Evolutionary conservation across 2,113 vertebrate species (phyloP).

Genomic region (Piliocolobus tephrosceles): DNA sequence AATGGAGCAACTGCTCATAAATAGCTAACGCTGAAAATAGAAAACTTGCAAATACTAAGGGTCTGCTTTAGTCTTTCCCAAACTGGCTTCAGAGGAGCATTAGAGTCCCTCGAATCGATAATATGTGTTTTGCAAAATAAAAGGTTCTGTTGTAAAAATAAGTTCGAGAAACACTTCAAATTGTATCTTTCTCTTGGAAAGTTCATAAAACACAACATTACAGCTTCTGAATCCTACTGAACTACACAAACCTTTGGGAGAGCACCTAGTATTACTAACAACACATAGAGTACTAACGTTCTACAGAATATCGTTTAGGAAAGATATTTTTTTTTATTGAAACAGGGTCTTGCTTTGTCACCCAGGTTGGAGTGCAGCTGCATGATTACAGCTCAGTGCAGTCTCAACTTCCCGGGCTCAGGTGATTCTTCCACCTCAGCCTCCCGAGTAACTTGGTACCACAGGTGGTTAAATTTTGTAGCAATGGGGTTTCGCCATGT

Average conservation of each 20-base stretch:
- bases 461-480: too few species aligned
- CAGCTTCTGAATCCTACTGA: background rate
- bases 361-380: too few species aligned
- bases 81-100: background rate
- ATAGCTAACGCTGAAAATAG: background rate
- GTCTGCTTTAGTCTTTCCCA: background rate
- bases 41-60: background rate
- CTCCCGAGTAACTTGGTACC: too few species aligned
- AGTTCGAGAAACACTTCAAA: background rate
- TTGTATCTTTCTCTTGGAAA: background rate
- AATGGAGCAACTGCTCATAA: background rate
- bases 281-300: background rate
- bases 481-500: too few species aligned
- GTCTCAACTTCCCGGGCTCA: too few species aligned
- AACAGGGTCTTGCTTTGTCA: too few species aligned
- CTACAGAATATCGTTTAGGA: background rate
- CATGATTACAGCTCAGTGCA: too few species aligned
- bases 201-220: background rate
- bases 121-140: conserved; percentile 9
- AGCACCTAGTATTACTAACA: background rate
- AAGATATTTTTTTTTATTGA: background rate
- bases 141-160: conserved; percentile 10
- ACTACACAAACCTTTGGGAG: background rate
- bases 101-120: background rate
- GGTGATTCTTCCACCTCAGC: too few species aligned